Base-by-base conservation (phyloP, 2,888 invertebrate species). In the Tipula confusa region DNA sequence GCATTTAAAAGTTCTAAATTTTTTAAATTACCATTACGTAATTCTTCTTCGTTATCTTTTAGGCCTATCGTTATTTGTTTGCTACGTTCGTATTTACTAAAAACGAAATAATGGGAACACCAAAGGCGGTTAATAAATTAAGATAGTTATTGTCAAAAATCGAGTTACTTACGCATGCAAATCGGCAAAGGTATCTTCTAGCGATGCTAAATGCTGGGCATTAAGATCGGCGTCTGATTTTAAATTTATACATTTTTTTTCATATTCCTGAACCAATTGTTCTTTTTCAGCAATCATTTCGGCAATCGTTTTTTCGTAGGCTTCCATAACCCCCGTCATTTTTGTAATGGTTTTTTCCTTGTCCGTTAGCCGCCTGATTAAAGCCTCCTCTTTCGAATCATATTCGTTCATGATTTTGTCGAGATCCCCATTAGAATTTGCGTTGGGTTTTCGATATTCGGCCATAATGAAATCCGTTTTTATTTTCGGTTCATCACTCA, bases 261-360 rank as follows among this genome's bases (percentile, higher is more conserved):
- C 93, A 85, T 89, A 88, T 85, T 86, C 88, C 85, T 89, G 89
- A 85, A 87, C 87, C 84, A 89, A 84, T 85, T 93, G 92, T 88
- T 95, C 94, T 87, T 94, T 92, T 87, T 95, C 94, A 83, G 93
- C 93, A 87, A 95, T 93, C 85, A 95, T 91, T 86, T 94, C 93
- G 6, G 94, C 93, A 87, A 95, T 94, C 33, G 95, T 94, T 87
- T 94, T 93, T 87, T 95, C 95, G 90, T 95, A 95, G 86, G 95
- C 95, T 86, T 93, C 93, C 90, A 95, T 93, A 7, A 95, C 93
- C 85, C 93, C 92, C 89, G 95, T 89, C 86, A 90, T 88, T 87
- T 90, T 90, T 83, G 88, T 84, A 84, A 89, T 88, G 84, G 87
- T 87, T 87, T 89, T 89, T 84, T 90, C 90, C 85, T 90, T 90